Base-by-base conservation (phyloP, 2,888 invertebrate species). In the Tenthredo livida region DNA sequence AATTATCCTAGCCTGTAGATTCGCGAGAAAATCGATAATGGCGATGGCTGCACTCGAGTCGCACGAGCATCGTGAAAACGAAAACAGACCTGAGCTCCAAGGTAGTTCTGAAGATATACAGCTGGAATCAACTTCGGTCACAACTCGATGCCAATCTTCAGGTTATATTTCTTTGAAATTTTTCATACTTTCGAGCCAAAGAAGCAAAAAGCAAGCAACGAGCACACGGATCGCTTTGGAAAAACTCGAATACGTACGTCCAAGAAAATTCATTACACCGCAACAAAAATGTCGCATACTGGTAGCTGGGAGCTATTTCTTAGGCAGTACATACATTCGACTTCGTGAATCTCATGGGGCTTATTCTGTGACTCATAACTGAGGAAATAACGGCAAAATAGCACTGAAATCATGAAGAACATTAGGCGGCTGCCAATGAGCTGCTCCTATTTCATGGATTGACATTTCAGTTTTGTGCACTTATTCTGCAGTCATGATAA, bases 11-110 rank as follows among this genome's bases (percentile, higher is more conserved):
- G 2, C 50, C 50, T 77, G 17, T 33, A 77, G 77, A 33, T 77
- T 50, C 25, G 7, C 17, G 77, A 33, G 29, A 6, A 54, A 77
- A 77, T 77, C 77, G 50, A 77, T 77, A 33, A 77, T 17, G 33
- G 29, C 47, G 54, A 15, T 29, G 33, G 29, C 33, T 77, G 47
- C 40, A 25, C 29, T 17, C 17, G 50, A 47, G 29, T 15, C 17
- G n/a, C n/a, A 1, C 54, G 29, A 50, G 7, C 50, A 25, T 77
- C 77, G 73, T 40, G 73, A 77, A 77, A 77, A 77, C 50, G 77
- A 54, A 77, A 77, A 77, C 77, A 77, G 77, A 77, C 50, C 50
- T 12, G 50, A n/a, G 75, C 29, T 47, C 6, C 10, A 54, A 6
- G 25, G 54, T 50, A 54, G 29, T 50, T 77, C 25, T 54, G 73